Conservation (phyloP, 2,797 vertebrate genomes). For the Mareca strepera region DNA sequence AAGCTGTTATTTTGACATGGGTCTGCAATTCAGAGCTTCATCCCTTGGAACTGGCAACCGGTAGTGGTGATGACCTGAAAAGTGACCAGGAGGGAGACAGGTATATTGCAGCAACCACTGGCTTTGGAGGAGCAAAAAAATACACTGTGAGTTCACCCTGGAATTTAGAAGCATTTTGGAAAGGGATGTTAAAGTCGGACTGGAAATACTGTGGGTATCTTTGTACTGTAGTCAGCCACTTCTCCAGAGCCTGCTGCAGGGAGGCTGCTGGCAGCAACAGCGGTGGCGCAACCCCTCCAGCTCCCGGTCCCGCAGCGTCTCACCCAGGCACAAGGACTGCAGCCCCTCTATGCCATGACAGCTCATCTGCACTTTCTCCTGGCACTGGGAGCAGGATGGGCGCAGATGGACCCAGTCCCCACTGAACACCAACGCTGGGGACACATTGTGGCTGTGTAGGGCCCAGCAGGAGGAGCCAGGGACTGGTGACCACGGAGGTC, state of each 20-base stretch:
- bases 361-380: too few species aligned
- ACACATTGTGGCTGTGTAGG: too few species aligned
- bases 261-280: background rate
- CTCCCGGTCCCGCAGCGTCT: too few species aligned
- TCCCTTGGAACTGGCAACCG: fast-evolving
- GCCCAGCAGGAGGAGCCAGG: too few species aligned
- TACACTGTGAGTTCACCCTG: background rate
- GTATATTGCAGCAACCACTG: background rate
- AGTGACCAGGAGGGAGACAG: background rate
- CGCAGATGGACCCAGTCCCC: too few species aligned
- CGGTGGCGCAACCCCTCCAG: too few species aligned
- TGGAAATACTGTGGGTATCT: background rate
- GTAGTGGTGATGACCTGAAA: background rate
- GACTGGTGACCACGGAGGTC: too few species aligned
- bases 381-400: too few species aligned
- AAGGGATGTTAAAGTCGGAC: background rate
- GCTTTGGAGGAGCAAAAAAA: background rate
- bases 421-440: too few species aligned
- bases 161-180: background rate
- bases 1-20: background rate
- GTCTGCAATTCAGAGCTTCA: background rate
- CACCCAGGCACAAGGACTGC: too few species aligned
- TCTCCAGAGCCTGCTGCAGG: background rate
- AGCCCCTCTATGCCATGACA: too few species aligned
- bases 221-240: background rate